A percentile compares a stretch with the other conserved stretches of the same genome.
Conservation (phyloP, 1,140 invertebrate species). For the Thaumetopoea pityocampa region DNA sequence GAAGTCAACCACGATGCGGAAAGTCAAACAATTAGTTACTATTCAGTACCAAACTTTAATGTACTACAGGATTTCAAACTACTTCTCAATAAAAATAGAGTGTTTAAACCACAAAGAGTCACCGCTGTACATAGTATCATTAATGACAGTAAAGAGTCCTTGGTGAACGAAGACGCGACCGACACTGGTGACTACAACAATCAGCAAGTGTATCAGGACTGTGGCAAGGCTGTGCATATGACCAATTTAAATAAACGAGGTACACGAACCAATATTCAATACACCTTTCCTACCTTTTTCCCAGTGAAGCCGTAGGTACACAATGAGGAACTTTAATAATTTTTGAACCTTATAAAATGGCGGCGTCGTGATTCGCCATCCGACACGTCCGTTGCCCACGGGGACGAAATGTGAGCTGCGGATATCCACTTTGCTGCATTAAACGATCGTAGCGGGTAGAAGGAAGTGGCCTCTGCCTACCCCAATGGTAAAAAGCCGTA, state of each 20-base stretch:
- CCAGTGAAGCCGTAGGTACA: no score
- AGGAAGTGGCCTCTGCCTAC: no score
- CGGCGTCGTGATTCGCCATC: no score
- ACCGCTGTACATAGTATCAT: conserved; percentile 25
- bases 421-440: no score
- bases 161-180: conserved; percentile 15
- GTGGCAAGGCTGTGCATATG: conserved; percentile 32
- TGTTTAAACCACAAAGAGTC: conserved; percentile 27
- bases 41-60: conserved; percentile 59
- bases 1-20: conserved; percentile 24
- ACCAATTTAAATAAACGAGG: conserved; percentile 19
- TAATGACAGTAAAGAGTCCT: conserved; percentile 26
- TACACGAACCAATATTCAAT: conserved; percentile 10
- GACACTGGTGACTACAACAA: conserved; percentile 27
- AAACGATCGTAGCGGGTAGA: no score
- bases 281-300: no score
- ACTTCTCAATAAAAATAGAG: conserved; percentile 35
- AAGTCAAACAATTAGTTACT: conserved; percentile 43
- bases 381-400: no score
- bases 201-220: conserved; percentile 35
- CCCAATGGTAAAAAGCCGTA: no score
- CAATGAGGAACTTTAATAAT: no score
- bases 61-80: conserved; percentile 60
- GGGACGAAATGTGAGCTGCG: no score
- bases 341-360: no score